A percentile compares a stretch with the other conserved stretches of the same genome.
Evolutionary conservation across 1,140 invertebrate species (phyloP).

Genomic region (Zaprionus camerounensis): DNA sequence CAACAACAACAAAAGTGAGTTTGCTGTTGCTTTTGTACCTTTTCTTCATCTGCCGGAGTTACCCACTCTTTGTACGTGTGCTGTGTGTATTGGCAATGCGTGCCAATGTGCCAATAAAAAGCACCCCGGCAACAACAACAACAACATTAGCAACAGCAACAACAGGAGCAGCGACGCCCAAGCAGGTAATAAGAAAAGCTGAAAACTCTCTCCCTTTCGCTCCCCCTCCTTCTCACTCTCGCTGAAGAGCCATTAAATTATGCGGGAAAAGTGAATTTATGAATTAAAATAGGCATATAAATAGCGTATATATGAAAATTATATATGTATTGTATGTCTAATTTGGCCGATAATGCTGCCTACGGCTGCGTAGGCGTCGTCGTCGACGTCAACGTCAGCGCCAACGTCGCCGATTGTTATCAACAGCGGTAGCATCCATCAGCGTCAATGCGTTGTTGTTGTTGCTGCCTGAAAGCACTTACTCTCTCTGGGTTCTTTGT

Average conservation of each 20-base stretch:
- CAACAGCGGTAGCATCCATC: slow-evolving; percentile 2
- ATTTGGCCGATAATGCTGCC: background rate
- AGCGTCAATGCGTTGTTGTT: background rate
- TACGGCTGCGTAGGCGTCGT: background rate
- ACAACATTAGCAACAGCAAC: slow-evolving; percentile 7
- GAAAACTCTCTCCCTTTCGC: background rate
- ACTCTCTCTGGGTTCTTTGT: slow-evolving; percentile 3
- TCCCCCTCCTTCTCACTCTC: background rate
- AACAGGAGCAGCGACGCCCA: slow-evolving; percentile 25
- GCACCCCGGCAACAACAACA: slow-evolving; percentile 23
- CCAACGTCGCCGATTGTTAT: slow-evolving; percentile 23
- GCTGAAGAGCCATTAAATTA: slow-evolving; percentile 2
- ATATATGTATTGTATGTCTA: slow-evolving; percentile 1
- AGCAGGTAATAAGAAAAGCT: slow-evolving; percentile 27
- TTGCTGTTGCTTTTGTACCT: background rate
- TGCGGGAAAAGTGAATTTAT: slow-evolving; percentile 16
- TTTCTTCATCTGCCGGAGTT: slow-evolving; percentile 11
- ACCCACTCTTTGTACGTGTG: slow-evolving; percentile 1
- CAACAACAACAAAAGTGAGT: background rate
- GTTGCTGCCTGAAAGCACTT: background rate
- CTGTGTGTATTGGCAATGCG: slow-evolving; percentile 30
- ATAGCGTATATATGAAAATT: background rate
- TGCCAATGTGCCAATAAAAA: slow-evolving; percentile 49
- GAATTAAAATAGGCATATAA: slow-evolving; percentile 22
- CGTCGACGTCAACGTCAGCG: background rate